Conservation (phyloP, 1,140 invertebrate genomes). For the Monomorium pharaonis region DNA sequence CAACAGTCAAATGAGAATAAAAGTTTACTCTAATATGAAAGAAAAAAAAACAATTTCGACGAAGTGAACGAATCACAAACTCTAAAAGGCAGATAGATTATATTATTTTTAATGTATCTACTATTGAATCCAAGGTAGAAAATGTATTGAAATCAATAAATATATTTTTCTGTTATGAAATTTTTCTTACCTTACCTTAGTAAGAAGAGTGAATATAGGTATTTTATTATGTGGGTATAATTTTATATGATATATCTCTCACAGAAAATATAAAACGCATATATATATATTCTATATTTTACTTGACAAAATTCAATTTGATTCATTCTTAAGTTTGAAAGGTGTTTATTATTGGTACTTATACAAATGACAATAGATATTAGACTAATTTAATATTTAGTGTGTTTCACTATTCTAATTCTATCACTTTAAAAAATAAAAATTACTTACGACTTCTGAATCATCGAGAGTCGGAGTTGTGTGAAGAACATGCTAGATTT, state of each 20-base stretch:
- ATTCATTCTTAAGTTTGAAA: neutral
- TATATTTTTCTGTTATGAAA: neutral
- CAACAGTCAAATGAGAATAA: too few relatives aligned
- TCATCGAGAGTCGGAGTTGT: too few relatives aligned
- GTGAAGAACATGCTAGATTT: too few relatives aligned
- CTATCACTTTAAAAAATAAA: neutral
- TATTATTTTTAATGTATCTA: neutral
- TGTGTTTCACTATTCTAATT: conserved; percentile 7
- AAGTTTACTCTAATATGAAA: neutral
- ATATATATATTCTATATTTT: neutral
- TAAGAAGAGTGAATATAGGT: neutral
- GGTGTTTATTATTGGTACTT: neutral
- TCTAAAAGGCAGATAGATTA: neutral
- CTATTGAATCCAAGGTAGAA: too few relatives aligned
- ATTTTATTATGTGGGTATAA: neutral
- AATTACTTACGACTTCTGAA: neutral
- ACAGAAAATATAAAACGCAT: neutral
- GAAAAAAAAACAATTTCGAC: neutral
- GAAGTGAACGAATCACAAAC: neutral
- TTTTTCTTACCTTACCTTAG: neutral
- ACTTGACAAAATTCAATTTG: neutral
- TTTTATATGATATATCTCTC: neutral
- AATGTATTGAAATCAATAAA: too few relatives aligned
- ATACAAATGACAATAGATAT: too few relatives aligned
- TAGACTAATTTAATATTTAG: neutral